Conservation (phyloP, 2,113 vertebrate genomes). For the Elephantulus edwardii region DNA sequence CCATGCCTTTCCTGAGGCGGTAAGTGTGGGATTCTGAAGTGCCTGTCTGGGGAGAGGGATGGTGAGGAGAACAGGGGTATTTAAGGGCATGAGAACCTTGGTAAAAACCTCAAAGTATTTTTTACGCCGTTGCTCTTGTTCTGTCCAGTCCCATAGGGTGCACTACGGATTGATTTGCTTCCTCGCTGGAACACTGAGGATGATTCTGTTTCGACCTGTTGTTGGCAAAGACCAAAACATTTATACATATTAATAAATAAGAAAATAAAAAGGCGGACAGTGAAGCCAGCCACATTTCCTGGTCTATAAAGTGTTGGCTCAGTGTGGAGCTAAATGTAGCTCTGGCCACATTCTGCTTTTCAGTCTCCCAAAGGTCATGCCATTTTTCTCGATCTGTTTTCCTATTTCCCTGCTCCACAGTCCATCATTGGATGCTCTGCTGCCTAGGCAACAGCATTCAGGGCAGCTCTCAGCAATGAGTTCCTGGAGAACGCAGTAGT, state of each 20-base stretch:
- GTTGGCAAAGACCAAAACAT: constrained; percentile 38
- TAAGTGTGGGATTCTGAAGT: constrained; percentile 16
- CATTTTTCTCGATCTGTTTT: constrained; percentile 67
- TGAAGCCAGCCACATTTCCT: neutral
- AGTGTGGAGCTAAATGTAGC: constrained; percentile 31
- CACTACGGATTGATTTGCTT: constrained; percentile 64
- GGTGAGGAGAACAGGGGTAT: neutral
- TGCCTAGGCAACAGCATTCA: constrained; percentile 62
- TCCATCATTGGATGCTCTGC: constrained; percentile 48
- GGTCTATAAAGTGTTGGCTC: neutral
- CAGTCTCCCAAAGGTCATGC: constrained; percentile 63
- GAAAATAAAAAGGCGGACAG: constrained; percentile 5
- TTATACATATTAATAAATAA: too few relatives aligned
- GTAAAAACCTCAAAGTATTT: constrained; percentile 55
- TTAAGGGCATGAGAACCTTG: neutral
- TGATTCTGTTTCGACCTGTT: constrained; percentile 67
- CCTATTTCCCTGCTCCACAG: constrained; percentile 35
- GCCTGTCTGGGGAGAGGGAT: constrained; percentile 6
- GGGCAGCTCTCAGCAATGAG: neutral
- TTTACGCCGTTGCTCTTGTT: constrained; percentile 39
- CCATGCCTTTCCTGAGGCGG: constrained; percentile 8
- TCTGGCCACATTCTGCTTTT: constrained; percentile 51
- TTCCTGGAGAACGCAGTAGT: neutral
- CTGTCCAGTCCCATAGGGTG: constrained; percentile 23
- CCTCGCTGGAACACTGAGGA: constrained; percentile 39